Conservation (phyloP, 2,797 vertebrate species). For the Centroberyx gerrardi region DNA sequence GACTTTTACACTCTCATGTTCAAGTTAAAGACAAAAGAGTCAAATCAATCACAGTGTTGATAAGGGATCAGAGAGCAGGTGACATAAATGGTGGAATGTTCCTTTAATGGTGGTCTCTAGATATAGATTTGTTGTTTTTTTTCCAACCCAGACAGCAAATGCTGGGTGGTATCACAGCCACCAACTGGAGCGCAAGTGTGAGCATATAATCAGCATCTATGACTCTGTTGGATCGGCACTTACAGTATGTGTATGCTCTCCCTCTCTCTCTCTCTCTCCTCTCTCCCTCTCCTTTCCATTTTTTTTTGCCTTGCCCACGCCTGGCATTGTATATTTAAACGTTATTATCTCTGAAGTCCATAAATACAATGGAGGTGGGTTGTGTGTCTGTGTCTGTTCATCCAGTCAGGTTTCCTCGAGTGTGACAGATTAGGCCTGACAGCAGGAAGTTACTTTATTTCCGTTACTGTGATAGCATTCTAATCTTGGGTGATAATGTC, state of each 20-base stretch:
- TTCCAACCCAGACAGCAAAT: no score
- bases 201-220: not conserved
- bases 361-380: not conserved
- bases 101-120: not conserved
- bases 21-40: no score
- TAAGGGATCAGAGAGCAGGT: not conserved
- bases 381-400: not conserved
- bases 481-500: conserved; percentile 28
- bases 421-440: conserved; percentile 55
- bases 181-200: not conserved
- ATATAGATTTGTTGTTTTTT: no score
- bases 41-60: no score
- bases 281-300: not conserved
- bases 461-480: conserved; percentile 42
- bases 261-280: not conserved
- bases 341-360: conserved; percentile 8
- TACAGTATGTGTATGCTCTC: not conserved
- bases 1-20: no score
- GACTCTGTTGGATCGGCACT: not conserved
- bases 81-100: not conserved
- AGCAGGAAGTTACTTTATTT: conserved; percentile 69
- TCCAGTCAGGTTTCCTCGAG: conserved; percentile 20
- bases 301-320: not conserved
- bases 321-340: conserved; percentile 9
- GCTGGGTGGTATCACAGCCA: not conserved